Evolutionary conservation across 2,797 vertebrate genomes (phyloP).

Genomic region (Ibycter americanus): DNA sequence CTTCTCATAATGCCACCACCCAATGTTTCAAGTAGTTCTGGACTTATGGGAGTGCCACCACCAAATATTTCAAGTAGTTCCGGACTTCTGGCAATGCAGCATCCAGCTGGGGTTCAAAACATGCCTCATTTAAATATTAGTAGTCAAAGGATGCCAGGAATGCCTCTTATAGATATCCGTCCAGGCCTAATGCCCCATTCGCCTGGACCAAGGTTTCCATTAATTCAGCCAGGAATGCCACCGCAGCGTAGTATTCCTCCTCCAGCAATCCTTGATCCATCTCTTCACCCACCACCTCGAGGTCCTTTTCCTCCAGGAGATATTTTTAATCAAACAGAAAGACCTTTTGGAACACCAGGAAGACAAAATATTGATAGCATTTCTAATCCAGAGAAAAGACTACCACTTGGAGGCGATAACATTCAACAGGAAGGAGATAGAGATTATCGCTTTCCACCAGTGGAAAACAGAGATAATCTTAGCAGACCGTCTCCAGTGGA

Average conservation of each 20-base stretch:
- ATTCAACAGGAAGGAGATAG: constrained; percentile 92
- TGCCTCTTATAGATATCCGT: constrained; percentile 91
- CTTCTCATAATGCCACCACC: constrained; percentile 78
- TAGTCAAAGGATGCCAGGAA: constrained; percentile 88
- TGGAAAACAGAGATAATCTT: constrained; percentile 84
- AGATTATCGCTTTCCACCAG: constrained; percentile 95
- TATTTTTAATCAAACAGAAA: constrained; percentile 85
- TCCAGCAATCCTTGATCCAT: constrained; percentile 82
- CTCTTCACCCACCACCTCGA: constrained; percentile 87
- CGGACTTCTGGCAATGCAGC: constrained; percentile 83
- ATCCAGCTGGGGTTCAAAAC: constrained; percentile 83
- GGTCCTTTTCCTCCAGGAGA: constrained; percentile 90
- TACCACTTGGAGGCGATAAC: constrained; percentile 81
- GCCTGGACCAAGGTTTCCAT: constrained; percentile 85
- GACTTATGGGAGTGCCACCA: constrained; percentile 80
- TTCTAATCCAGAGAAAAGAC: constrained; percentile 85
- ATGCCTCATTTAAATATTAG: constrained; percentile 85
- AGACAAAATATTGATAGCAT: constrained; percentile 81
- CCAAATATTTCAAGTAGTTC: constrained; percentile 76
- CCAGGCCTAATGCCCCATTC: constrained; percentile 86
- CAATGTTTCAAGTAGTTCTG: constrained; percentile 82
- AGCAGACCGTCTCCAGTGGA: constrained; percentile 87
- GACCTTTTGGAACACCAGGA: constrained; percentile 78
- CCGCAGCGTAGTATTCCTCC: constrained; percentile 80
- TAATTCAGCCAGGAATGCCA: constrained; percentile 88